Percentiles rank a stretch among this genome's conserved stretches.
These are phyloP conservation scores for Chunga burmeisteri DNA, from an alignment of 2,113 vertebrate genomes.

Conservation along the genomic window DNA sequence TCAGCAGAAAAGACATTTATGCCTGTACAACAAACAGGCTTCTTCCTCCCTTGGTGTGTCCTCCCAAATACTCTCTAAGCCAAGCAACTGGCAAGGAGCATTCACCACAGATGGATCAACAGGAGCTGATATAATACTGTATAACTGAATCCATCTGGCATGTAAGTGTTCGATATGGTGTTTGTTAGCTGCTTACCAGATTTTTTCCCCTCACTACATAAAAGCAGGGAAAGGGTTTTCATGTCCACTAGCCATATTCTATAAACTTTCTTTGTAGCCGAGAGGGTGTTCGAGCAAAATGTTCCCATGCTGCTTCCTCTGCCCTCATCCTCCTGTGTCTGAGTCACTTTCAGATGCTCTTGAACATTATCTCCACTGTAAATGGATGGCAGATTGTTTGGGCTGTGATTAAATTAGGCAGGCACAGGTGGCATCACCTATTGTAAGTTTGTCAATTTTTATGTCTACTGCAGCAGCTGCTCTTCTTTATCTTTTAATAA, in stretches of 20 bases:
- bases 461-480: not conserved
- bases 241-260: not conserved
- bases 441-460: slow-evolving; percentile 31
- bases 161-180: not conserved
- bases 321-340: not conserved
- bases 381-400: slow-evolving; percentile 22
- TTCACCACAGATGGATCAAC: not conserved
- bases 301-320: not conserved
- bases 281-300: not conserved
- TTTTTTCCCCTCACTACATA: not conserved
- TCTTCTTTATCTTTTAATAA: slow-evolving; percentile 5
- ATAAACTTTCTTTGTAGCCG: not conserved
- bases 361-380: not conserved
- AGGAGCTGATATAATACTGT: not conserved
- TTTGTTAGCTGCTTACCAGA: not conserved
- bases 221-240: not conserved
- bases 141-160: slow-evolving; percentile 27
- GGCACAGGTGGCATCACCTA: slow-evolving; percentile 47
- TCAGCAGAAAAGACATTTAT: not conserved
- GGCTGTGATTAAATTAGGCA: slow-evolving; percentile 11
- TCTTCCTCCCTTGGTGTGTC: not conserved
- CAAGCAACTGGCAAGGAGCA: slow-evolving; percentile 24
- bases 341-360: not conserved
- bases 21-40: not conserved
- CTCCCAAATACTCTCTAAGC: not conserved